phyloP scores from a whole-genome alignment of 2,888 invertebrate species.

The Amiota communis region DNA sequence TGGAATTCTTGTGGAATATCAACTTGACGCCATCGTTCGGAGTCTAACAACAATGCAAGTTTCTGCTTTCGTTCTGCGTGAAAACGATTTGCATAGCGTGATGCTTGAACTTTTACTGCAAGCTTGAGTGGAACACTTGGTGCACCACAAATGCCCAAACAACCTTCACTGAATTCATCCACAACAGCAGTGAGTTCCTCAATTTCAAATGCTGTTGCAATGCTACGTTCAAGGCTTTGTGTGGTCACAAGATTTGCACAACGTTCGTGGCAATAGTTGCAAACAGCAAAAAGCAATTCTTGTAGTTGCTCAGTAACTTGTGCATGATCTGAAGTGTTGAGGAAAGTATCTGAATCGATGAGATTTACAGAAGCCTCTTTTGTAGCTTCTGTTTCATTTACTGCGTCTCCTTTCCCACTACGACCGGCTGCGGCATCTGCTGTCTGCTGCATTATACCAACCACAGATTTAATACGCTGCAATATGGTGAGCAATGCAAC shows the following conservation, averaged over 20 bases:
- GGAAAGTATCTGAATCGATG: conserved; percentile 80
- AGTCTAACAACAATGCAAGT: conserved; percentile 87
- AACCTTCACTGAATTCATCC: conserved; percentile 84
- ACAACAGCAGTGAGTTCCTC: conserved; percentile 84
- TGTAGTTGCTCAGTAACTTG: conserved; percentile 82
- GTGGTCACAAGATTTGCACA: conserved; percentile 90
- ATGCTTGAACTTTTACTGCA: conserved; percentile 90
- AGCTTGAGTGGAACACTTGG: conserved; percentile 84
- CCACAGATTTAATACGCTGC: conserved; percentile 82
- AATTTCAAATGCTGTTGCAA: conserved; percentile 84
- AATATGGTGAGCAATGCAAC: conserved; percentile 80
- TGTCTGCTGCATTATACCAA: conserved; percentile 85
- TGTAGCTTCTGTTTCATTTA: conserved; percentile 56
- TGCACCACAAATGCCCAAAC: conserved; percentile 83
- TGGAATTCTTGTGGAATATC: conserved; percentile 94
- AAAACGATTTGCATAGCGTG: conserved; percentile 91
- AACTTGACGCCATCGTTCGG: conserved; percentile 94
- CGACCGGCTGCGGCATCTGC: conserved; percentile 79
- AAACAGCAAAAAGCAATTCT: conserved; percentile 86
- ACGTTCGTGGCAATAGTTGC: conserved; percentile 93
- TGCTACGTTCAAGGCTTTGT: conserved; percentile 80
- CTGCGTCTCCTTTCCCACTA: conserved; percentile 59
- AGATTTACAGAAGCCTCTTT: conserved; percentile 74
- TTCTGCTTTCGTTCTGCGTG: conserved; percentile 91
- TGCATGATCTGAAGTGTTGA: conserved; percentile 80